Evolutionary conservation across 1,140 invertebrate species (phyloP), one percentile per base, ranked within the genome.

Genomic region (Patella vulgata): DNA sequence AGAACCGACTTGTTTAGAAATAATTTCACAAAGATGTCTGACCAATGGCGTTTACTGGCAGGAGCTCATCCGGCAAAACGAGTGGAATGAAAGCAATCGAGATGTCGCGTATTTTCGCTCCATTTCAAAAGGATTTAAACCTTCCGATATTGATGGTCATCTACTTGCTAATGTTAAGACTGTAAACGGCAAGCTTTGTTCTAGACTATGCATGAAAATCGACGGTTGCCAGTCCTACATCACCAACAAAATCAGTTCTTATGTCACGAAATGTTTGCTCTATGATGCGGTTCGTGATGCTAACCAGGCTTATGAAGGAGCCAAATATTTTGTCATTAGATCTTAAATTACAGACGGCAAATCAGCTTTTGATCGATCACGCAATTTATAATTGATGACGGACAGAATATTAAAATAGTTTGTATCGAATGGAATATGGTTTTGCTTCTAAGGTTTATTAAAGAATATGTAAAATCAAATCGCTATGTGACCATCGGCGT

Each of bases 21-120:
- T 60, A 14, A 33, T 66, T 4, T 51, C 23, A 9, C 40, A 59
- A 1, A 51, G 53, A 31, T 66, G 56, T 44, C 50, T 66, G 19
- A 59, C 63, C 42, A 28, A 51, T 25, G 36, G 57, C 43, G 12
- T 28, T 14, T 36, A 48, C 46, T 70, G 63, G 59, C 33, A 63
- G 3, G 36, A 9, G 19, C 36, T 65, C 48, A 51, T 66, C 55
- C 31, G 30, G 1, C 50, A 59, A 6, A 39, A 66, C 59, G 53
- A 66, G 5, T 70, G 63, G 68, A 47, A 17, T 1, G 44, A 56
- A 19, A 63, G 68, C 50, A 21, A 28, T 0, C 40, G 44, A 43
- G 56, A 65, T 17, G 39, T 46, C 19, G 63, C 63, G 4, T 52
- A 70, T 59, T 70, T 55, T 27, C 33, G 55, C 51, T 28, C 63